These are phyloP conservation scores for Eubasilissa splendida DNA, from an alignment of 2,888 invertebrate genomes.

Conservation along the genomic window DNA sequence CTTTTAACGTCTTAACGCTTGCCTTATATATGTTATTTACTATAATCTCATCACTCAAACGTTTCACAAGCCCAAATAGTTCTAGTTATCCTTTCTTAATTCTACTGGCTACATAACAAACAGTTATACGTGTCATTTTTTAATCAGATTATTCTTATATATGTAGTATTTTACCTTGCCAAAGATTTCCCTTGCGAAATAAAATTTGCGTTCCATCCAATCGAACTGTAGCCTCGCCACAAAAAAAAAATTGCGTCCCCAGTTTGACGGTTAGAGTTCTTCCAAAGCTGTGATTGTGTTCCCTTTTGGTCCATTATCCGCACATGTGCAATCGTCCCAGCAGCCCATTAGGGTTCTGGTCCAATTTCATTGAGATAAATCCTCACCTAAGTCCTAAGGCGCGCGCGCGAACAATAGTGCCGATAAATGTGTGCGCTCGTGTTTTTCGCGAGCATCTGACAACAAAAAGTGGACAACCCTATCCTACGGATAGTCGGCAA, in stretches of 20 bases:
- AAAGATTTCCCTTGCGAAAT: background rate
- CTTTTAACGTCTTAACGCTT: no score
- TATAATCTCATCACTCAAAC: no score
- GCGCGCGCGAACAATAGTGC: conserved; percentile 35
- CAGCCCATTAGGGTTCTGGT: conserved; percentile 53
- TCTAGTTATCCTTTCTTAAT: no score
- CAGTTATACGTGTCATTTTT: no score
- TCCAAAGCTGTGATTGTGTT: conserved; percentile 22
- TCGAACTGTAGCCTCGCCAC: background rate
- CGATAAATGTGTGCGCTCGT: background rate
- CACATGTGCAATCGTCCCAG: conserved; percentile 53
- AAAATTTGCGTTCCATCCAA: background rate
- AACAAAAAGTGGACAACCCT: conserved; percentile 33
- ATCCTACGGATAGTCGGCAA: background rate
- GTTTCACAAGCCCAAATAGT: no score
- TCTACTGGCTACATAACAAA: no score
- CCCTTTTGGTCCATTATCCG: conserved; percentile 48
- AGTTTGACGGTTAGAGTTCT: conserved; percentile 18
- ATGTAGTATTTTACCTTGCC: no score
- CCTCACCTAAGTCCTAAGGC: conserved; percentile 54
- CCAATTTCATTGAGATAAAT: conserved; percentile 56
- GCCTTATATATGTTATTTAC: no score
- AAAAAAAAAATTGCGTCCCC: conserved; percentile 1
- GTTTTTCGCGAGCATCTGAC: conserved; percentile 34
- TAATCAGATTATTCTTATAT: no score